Percentiles rank a stretch among this genome's conserved stretches.
These are phyloP conservation scores for Scopus umbretta DNA, from an alignment of 2,113 vertebrate species.

Conservation along the genomic window DNA sequence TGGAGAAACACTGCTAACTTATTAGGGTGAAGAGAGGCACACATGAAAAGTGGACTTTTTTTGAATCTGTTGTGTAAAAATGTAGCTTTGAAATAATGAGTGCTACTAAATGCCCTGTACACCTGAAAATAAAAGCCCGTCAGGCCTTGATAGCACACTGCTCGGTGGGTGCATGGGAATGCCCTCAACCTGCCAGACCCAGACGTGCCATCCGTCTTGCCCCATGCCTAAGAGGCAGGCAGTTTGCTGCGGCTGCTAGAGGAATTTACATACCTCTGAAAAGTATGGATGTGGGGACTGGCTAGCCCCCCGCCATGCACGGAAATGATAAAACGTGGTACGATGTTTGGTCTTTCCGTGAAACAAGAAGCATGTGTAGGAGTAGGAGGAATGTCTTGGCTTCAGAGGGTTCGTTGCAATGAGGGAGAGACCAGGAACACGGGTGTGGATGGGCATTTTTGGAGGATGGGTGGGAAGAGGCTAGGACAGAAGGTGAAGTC, in stretches of 20 bases:
- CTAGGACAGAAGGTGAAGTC: neutral
- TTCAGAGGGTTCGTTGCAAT: neutral
- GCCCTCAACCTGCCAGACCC: neutral
- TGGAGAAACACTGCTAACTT: neutral
- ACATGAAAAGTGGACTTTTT: neutral
- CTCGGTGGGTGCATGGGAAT: neutral
- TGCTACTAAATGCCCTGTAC: neutral
- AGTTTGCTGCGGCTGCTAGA: neutral
- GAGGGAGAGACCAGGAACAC: neutral
- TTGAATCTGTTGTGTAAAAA: neutral
- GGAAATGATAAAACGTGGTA: fast-evolving
- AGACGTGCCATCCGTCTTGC: neutral
- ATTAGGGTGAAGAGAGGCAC: neutral
- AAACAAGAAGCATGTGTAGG: neutral
- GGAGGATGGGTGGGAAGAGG: neutral
- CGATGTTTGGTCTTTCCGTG: neutral
- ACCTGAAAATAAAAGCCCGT: neutral
- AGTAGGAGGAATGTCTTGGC: neutral
- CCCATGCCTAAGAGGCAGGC: neutral
- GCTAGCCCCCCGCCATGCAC: fast-evolving
- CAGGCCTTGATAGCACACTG: neutral
- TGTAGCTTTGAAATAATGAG: neutral
- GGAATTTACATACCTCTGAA: neutral
- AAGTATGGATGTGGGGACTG: neutral
- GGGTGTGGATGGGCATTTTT: neutral